Conservation (phyloP, 2,888 invertebrate genomes). For the Yponomeuta evonymella region DNA sequence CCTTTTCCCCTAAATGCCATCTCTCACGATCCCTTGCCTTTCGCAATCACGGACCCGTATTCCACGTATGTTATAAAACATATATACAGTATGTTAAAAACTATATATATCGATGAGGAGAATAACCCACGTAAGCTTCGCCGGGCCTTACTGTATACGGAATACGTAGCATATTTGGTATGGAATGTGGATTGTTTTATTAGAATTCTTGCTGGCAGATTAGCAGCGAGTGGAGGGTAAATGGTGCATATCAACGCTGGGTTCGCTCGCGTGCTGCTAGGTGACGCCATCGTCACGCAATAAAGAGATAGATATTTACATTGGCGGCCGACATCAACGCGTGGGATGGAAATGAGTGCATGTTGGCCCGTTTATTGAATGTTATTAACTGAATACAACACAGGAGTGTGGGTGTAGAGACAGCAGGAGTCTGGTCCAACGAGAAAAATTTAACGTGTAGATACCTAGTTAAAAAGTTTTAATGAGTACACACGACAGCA, state of each 20-base stretch:
- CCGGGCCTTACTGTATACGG: neutral
- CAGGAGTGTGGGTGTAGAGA: neutral
- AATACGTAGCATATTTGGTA: neutral
- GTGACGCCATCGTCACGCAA: constrained; percentile 15
- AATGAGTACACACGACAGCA: no score
- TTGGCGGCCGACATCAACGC: constrained; percentile 5
- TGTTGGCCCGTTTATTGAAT: neutral
- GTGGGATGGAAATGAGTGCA: constrained; percentile 8
- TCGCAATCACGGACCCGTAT: no score
- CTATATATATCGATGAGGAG: no score
- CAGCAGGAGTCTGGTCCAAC: neutral
- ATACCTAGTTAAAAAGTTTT: no score
- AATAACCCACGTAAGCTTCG: no score
- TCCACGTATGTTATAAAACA: no score
- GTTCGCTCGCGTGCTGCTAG: neutral
- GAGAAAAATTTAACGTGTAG: neutral
- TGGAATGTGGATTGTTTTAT: neutral
- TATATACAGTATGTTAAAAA: no score
- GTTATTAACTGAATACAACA: neutral
- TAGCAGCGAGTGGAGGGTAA: neutral
- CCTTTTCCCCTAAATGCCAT: no score
- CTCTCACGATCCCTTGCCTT: no score
- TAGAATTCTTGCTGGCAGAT: neutral
- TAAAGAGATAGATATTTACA: constrained; percentile 9
- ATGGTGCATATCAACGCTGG: neutral